Base-by-base conservation (phyloP, 2,113 vertebrate genomes). In the Rhynchopsitta pachyrhyncha region DNA sequence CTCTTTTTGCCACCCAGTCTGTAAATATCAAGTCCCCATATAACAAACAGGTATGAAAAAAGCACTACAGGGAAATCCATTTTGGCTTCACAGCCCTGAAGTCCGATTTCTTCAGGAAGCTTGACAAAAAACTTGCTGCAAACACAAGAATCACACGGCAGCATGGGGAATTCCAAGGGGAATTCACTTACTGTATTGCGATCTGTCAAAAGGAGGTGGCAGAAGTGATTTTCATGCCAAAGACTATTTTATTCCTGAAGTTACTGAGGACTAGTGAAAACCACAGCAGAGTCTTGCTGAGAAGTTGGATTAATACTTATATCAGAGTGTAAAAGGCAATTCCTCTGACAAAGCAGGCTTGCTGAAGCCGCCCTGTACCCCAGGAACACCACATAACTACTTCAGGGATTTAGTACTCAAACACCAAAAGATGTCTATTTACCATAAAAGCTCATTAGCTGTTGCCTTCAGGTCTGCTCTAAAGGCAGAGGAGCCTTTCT, bases 161-260 rank as follows among this genome's bases (percentile, higher is more conserved):
- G 73, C 33, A 5, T 0, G n/a, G 82, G 82, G 76, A 91, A 92
- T 81, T 86, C 90, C 29, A 0, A 0, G 20, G 79, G 90, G 93
- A 67, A 83, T 88, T 90, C 10, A 12, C 39, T 90, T 11, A 2
- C 79, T 13, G 3, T 17, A 37, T 1, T 13, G 2, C 67, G 47
- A 95, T 80, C 80, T n/a, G 57, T 69, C 80, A 37, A 13, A 84
- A 83, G 60, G 76, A 82, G 79, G 46, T 64, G 85, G 27, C 76
- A 96, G 80, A 53, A 68, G 49, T 0, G 7, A 24, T 57, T 76
- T 25, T 28, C 24, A 69, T 68, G 80, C 92, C 91, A 28, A n/a
- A 86, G 52, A 52, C 50, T 47, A 27, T 86, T 77, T 93, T 27
- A 44, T 83, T 75, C 62, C 69, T 52, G 73, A 68, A 68, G 68